Evolutionary conservation across 2,113 vertebrate genomes (phyloP).

Genomic region (Perccottus glenii): DNA sequence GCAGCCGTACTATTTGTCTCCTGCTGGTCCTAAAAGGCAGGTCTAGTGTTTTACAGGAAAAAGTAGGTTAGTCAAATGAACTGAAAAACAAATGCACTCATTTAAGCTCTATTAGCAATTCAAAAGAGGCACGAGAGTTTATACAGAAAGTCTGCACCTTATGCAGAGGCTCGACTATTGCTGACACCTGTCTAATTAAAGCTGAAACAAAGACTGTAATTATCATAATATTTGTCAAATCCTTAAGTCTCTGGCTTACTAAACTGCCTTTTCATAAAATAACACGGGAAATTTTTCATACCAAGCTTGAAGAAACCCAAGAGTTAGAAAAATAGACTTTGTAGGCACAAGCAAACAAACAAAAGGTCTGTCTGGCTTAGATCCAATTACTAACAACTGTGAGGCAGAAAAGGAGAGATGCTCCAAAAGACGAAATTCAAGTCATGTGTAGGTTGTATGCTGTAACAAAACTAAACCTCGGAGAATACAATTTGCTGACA

Average conservation of each 20-base stretch:
- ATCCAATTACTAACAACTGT: conserved; percentile 44
- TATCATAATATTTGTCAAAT: background rate
- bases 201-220: background rate
- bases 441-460: conserved; percentile 11
- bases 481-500: conserved; percentile 20
- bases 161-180: background rate
- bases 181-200: background rate
- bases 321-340: conserved; percentile 45
- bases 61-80: conserved; percentile 5
- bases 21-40: background rate
- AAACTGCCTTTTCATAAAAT: conserved; percentile 4
- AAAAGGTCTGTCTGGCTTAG: conserved; percentile 43
- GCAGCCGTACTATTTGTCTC: conserved; percentile 1
- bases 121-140: background rate
- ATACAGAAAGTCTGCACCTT: background rate
- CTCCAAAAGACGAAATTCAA: conserved; percentile 15
- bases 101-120: background rate
- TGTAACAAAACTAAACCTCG: conserved; percentile 3
- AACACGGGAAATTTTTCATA: background rate
- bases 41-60: background rate
- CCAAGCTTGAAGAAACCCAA: conserved; percentile 13
- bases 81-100: background rate
- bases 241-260: background rate
- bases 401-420: conserved; percentile 39
- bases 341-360: conserved; percentile 57